A percentile compares a stretch with the other conserved stretches of the same genome.
phyloP scores from a whole-genome alignment of 2,797 vertebrate species.

The Pteronotus mesoamericanus region DNA sequence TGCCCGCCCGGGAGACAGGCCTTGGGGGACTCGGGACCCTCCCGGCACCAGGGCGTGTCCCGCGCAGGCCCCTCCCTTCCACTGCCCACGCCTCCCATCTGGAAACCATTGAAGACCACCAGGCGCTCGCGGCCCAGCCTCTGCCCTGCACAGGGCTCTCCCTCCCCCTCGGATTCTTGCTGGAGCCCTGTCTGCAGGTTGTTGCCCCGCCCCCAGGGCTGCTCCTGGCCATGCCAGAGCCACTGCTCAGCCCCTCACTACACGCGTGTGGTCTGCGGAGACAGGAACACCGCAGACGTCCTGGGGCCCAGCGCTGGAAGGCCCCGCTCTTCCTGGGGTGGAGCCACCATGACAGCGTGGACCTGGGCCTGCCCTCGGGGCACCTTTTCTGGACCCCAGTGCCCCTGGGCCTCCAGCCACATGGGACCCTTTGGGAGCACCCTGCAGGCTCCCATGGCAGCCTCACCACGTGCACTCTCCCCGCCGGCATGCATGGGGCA shows the following conservation, averaged over 20 bases:
- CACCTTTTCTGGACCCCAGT: rapidly evolving
- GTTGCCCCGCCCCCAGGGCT: not conserved
- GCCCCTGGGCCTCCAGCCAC: not conserved
- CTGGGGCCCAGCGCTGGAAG: too few relatives aligned
- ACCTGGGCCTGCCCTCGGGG: not conserved
- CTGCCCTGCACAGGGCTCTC: rapidly evolving
- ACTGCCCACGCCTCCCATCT: not conserved
- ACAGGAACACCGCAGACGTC: not conserved
- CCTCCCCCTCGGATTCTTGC: not conserved
- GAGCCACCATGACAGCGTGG: rapidly evolving
- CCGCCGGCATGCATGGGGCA: rapidly evolving
- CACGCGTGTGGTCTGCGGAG: not conserved
- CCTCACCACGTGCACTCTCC: not conserved
- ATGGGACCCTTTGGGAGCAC: not conserved
- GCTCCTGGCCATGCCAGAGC: not conserved
- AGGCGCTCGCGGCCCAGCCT: rapidly evolving
- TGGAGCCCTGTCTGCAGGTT: not conserved
- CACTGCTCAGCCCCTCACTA: not conserved
- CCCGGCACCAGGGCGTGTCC: too few relatives aligned
- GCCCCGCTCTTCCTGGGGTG: rapidly evolving
- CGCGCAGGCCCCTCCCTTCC: rapidly evolving
- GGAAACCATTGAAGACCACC: not conserved
- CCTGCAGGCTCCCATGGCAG: not conserved
- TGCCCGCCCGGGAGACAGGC: not conserved
- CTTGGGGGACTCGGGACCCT: not conserved